Percentiles rank a stretch among this genome's conserved stretches.
These are phyloP conservation scores for Nasua narica DNA, from an alignment of 2,797 vertebrate genomes.

Conservation along the genomic window DNA sequence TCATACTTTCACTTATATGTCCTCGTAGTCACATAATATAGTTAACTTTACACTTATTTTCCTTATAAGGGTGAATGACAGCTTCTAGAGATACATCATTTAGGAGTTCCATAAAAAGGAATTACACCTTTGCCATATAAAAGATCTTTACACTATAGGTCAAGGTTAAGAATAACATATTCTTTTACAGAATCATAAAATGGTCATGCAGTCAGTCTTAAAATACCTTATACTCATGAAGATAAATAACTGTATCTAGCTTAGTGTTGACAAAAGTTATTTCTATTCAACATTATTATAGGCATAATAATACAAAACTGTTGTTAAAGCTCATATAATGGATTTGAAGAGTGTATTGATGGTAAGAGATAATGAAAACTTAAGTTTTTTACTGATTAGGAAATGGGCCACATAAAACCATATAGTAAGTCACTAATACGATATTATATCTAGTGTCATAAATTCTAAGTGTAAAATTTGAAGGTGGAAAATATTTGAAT, in stretches of 20 bases:
- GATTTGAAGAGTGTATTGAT: neutral
- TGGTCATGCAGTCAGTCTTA: slow-evolving; percentile 18
- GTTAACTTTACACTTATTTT: slow-evolving; percentile 48
- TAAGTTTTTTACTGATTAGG: neutral
- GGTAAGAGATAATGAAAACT: neutral
- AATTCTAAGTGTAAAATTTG: neutral
- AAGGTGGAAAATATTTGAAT: neutral
- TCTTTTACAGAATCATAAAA: slow-evolving; percentile 59
- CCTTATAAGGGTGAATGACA: slow-evolving; percentile 36
- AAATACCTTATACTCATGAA: slow-evolving; percentile 37
- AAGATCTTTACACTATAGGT: slow-evolving; percentile 54
- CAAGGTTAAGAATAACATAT: slow-evolving; percentile 52
- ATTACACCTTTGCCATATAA: slow-evolving; percentile 55
- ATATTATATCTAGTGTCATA: neutral
- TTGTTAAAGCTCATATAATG: neutral
- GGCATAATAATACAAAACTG: slow-evolving; percentile 39
- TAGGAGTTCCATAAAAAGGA: slow-evolving; percentile 63
- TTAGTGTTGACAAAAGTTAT: slow-evolving; percentile 36
- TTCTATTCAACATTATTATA: slow-evolving; percentile 20
- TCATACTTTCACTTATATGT: slow-evolving; percentile 28
- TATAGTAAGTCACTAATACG: neutral
- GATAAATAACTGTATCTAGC: slow-evolving; percentile 57
- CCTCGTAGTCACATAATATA: slow-evolving; percentile 52
- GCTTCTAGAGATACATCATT: slow-evolving; percentile 58
- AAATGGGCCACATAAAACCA: neutral